Conservation (phyloP, 2,888 invertebrate genomes). For the Drosophila neotestacea region DNA sequence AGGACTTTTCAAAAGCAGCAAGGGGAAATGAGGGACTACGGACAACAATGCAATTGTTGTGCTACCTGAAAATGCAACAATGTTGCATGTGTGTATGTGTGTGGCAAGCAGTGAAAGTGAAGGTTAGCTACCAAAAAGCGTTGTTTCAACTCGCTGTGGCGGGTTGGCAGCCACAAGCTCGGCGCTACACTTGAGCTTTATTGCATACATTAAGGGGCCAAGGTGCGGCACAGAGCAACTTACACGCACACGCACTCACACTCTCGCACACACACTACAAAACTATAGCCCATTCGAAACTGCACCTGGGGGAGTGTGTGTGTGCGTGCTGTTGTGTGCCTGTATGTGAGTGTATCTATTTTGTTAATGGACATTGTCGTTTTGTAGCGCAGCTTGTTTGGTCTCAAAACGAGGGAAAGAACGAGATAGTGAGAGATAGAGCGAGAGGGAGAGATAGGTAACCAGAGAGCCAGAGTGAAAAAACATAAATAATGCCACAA, state of each 20-base stretch:
- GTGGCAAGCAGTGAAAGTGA: conserved; percentile 67
- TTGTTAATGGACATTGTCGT: conserved; percentile 73
- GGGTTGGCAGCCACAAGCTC: conserved; percentile 48
- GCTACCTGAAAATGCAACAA: conserved; percentile 66
- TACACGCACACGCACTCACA: conserved; percentile 46
- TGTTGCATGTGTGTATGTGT: conserved; percentile 40
- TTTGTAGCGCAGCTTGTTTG: conserved; percentile 43
- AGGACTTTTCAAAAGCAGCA: conserved; percentile 63
- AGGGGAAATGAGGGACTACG: conserved; percentile 16
- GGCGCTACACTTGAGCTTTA: conserved; percentile 75
- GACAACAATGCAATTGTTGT: conserved; percentile 58
- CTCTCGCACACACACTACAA: conserved; percentile 18
- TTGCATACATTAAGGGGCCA: conserved; percentile 80
- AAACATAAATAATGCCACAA: conserved; percentile 52
- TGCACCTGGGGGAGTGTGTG: conserved; percentile 44
- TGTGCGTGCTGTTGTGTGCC: conserved; percentile 13
- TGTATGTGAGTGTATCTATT: conserved; percentile 54
- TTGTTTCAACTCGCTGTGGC: conserved; percentile 25
- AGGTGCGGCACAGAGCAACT: conserved; percentile 70
- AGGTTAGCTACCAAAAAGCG: conserved; percentile 66
- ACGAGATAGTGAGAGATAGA: neutral
- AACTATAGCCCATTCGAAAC: conserved; percentile 23
- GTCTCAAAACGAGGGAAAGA: conserved; percentile 1
- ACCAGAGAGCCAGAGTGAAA: too few relatives aligned
- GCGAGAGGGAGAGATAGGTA: neutral